Evolutionary conservation across 1,140 invertebrate genomes (phyloP).

Genomic region (Caenorhabditis inopinata): DNA sequence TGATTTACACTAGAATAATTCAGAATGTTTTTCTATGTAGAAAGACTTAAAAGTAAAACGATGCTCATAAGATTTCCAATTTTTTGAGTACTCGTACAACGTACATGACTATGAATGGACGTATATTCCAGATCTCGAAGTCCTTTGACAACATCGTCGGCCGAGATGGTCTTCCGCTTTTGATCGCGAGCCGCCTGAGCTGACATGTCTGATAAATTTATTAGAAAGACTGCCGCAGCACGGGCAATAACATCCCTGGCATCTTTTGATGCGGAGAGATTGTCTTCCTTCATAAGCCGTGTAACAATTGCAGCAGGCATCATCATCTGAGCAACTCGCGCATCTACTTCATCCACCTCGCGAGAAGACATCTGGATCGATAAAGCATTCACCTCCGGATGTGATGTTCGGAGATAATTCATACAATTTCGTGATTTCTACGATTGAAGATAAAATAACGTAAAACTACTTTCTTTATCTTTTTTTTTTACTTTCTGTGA

Average conservation of each 20-base stretch:
- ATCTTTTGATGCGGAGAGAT: constrained; percentile 5
- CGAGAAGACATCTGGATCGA: neutral
- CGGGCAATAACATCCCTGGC: neutral
- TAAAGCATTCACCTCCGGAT: no score
- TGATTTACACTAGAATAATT: neutral
- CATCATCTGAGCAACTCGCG: neutral
- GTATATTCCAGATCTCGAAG: neutral
- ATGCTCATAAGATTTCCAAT: no score
- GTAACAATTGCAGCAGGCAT: neutral
- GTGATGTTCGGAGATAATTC: no score
- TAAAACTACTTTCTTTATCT: no score
- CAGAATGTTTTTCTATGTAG: no score
- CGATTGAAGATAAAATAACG: no score
- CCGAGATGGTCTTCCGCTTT: neutral
- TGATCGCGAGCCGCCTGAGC: neutral
- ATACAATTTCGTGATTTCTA: neutral
- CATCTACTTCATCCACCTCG: neutral
- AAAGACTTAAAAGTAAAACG: no score
- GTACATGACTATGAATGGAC: neutral
- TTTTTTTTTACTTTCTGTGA: neutral
- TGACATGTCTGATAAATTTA: neutral
- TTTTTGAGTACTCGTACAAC: no score
- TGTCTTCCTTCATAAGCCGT: neutral
- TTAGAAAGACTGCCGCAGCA: neutral
- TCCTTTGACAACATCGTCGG: neutral